Evolutionary conservation across 2,113 vertebrate genomes (phyloP).

Genomic region (Phalacrocorax brasilianus): DNA sequence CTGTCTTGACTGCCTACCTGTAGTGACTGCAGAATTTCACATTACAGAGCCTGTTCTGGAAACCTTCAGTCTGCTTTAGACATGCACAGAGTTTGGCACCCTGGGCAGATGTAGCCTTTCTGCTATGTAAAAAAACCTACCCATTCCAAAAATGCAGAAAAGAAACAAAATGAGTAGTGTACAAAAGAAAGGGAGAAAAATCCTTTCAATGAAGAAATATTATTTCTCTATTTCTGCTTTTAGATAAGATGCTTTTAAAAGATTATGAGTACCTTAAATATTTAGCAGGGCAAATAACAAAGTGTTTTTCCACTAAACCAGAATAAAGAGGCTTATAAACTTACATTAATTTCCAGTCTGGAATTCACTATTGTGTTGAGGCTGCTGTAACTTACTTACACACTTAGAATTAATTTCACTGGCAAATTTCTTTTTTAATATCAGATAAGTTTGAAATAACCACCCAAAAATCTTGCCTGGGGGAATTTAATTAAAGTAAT

Average conservation of each 20-base stretch:
- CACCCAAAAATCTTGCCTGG: neutral
- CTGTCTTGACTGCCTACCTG: neutral
- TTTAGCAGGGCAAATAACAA: neutral
- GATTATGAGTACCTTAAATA: neutral
- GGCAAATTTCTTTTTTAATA: conserved; percentile 26
- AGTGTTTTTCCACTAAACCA: neutral
- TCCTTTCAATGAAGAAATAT: neutral
- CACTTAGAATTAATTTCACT: conserved; percentile 6
- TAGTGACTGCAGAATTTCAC: neutral
- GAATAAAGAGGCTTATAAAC: conserved; percentile 21
- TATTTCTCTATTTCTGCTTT: neutral
- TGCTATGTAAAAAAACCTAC: neutral
- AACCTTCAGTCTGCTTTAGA: neutral
- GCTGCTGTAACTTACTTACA: conserved; percentile 16
- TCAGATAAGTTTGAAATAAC: neutral
- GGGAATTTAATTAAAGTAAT: conserved; percentile 36
- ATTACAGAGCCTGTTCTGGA: neutral
- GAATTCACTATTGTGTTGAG: neutral
- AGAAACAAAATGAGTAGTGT: neutral
- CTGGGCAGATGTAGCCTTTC: neutral
- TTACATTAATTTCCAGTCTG: conserved; percentile 13
- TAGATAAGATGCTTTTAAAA: neutral
- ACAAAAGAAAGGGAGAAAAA: neutral
- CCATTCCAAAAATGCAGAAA: neutral
- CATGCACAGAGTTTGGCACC: neutral